These are phyloP conservation scores for Brachionus plicatilis DNA, from an alignment of 1,140 invertebrate species.

Conservation along the genomic window DNA sequence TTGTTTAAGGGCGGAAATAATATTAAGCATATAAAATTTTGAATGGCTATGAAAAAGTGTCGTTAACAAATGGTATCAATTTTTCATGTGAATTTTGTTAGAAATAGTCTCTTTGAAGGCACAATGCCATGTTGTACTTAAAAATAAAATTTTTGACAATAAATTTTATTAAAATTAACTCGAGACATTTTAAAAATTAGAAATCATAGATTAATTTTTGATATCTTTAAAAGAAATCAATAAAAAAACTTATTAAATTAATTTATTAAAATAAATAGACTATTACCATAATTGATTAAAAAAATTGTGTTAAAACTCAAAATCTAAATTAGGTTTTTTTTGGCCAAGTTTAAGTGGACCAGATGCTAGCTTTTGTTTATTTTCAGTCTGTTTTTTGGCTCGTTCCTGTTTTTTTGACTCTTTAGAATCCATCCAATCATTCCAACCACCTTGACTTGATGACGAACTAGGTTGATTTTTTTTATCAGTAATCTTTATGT, in stretches of 20 bases:
- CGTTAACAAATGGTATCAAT: too few relatives aligned
- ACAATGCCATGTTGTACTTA: too few relatives aligned
- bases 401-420: not conserved
- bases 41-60: too few relatives aligned
- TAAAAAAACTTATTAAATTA: not conserved
- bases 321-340: constrained; percentile 4
- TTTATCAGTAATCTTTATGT: not conserved
- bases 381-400: not conserved
- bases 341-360: constrained; percentile 10
- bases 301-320: not conserved
- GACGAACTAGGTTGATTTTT: not conserved
- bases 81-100: too few relatives aligned
- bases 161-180: too few relatives aligned
- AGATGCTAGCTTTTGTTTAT: not conserved
- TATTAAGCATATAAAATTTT: too few relatives aligned
- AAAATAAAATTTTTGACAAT: too few relatives aligned
- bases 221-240: too few relatives aligned
- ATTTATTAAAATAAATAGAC: constrained; percentile 15
- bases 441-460: not conserved
- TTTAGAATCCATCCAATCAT: constrained; percentile 6
- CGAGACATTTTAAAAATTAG: too few relatives aligned
- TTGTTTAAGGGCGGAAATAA: too few relatives aligned
- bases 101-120: too few relatives aligned
- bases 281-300: not conserved
- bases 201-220: too few relatives aligned